These are phyloP conservation scores for Volucella bombylans DNA, from an alignment of 2,888 invertebrate species.

Conservation along the genomic window DNA sequence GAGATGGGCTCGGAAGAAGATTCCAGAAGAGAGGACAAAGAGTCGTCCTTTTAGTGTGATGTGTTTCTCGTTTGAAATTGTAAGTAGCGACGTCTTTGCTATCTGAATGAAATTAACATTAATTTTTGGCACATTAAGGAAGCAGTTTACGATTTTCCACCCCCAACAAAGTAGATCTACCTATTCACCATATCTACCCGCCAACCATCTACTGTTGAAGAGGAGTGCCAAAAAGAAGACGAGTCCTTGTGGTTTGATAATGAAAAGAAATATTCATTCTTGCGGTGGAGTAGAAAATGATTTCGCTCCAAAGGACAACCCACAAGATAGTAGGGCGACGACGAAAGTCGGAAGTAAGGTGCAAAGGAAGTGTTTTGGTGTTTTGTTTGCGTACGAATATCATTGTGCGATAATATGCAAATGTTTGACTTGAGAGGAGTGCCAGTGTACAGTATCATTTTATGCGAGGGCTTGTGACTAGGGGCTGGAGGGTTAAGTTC, in stretches of 20 bases:
- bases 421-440: constrained; percentile 43
- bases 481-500: constrained; percentile 7
- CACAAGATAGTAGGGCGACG: neutral
- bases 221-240: neutral
- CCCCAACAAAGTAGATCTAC: constrained; percentile 1
- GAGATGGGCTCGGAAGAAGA: neutral
- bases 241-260: constrained; percentile 70
- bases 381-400: constrained; percentile 58
- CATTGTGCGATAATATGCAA: constrained; percentile 72
- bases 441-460: constrained; percentile 6
- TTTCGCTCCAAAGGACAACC: constrained; percentile 37
- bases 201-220: neutral
- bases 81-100: constrained; percentile 71
- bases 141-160: constrained; percentile 64
- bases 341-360: neutral
- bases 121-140: constrained; percentile 74
- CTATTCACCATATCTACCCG: neutral
- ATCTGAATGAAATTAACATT: constrained; percentile 74
- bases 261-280: constrained; percentile 72
- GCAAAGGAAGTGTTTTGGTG: constrained; percentile 52
- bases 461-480: neutral
- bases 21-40: neutral
- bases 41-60: constrained; percentile 17
- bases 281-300: constrained; percentile 60
- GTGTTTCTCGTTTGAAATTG: constrained; percentile 60